Evolutionary conservation across 2,113 vertebrate species (phyloP).

Genomic region (Ailuropoda melanoleuca): DNA sequence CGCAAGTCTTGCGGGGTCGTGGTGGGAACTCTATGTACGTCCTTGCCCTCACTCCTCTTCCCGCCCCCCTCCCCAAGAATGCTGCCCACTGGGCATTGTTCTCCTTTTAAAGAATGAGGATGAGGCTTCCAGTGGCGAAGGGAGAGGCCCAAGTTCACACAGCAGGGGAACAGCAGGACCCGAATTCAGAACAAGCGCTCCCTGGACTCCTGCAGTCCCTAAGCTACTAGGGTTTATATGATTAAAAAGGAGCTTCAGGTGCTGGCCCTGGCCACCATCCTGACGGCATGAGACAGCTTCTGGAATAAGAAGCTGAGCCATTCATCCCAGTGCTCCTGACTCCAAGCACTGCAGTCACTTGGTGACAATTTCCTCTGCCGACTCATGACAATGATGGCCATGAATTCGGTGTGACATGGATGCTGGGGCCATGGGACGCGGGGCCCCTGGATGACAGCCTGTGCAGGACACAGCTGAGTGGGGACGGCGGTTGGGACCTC

Average conservation of each 20-base stretch:
- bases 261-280: accelerated
- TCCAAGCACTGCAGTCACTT: too few relatives aligned
- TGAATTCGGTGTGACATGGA: neutral
- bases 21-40: accelerated
- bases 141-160: accelerated
- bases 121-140: neutral
- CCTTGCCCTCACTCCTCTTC: neutral
- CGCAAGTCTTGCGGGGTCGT: accelerated
- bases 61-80: accelerated
- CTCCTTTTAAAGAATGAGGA: neutral
- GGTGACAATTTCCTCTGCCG: neutral
- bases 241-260: neutral
- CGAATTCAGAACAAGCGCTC: accelerated
- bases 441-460: too few relatives aligned
- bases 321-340: neutral
- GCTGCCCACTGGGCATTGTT: neutral
- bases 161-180: accelerated
- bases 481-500: neutral
- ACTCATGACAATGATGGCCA: accelerated
- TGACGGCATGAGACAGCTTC: neutral
- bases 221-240: neutral
- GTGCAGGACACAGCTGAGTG: neutral
- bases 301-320: neutral
- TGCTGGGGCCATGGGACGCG: accelerated
- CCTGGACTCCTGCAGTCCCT: neutral